Evolutionary conservation across 2,888 invertebrate species (phyloP).

Genomic region (Oxycera nigricornis): DNA sequence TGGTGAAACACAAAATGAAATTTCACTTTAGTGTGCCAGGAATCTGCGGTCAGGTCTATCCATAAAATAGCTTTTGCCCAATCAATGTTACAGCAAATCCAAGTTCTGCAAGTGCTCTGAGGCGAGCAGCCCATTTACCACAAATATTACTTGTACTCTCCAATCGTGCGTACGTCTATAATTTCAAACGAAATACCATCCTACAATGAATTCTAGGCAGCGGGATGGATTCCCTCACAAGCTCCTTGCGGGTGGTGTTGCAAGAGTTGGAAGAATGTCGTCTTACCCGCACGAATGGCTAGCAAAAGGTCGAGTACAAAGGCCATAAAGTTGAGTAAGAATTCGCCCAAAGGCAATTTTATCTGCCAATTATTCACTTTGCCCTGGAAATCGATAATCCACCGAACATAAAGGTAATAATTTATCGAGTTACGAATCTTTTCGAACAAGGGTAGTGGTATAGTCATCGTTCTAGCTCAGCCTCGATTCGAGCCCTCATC

Average conservation of each 20-base stretch:
- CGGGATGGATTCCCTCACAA: not conserved
- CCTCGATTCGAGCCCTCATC: not conserved
- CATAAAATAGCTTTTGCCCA: no score
- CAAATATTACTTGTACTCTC: not conserved
- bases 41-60: no score
- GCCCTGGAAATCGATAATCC: slow-evolving; percentile 15
- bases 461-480: not conserved
- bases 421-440: slow-evolving; percentile 4
- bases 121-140: not conserved
- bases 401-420: slow-evolving; percentile 21
- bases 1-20: no score
- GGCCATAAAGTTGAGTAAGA: slow-evolving; percentile 20
- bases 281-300: not conserved
- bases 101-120: not conserved
- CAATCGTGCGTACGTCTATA: not conserved
- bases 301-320: not conserved
- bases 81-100: not conserved
- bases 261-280: not conserved
- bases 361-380: slow-evolving; percentile 22
- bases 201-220: not conserved
- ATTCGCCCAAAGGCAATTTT: slow-evolving; percentile 13
- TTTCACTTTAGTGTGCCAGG: no score
- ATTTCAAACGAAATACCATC: not conserved
- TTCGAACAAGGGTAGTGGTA: not conserved
- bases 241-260: not conserved